Evolutionary conservation across 2,797 vertebrate species (phyloP).

Genomic region (Phrynocephalus forsythii): DNA sequence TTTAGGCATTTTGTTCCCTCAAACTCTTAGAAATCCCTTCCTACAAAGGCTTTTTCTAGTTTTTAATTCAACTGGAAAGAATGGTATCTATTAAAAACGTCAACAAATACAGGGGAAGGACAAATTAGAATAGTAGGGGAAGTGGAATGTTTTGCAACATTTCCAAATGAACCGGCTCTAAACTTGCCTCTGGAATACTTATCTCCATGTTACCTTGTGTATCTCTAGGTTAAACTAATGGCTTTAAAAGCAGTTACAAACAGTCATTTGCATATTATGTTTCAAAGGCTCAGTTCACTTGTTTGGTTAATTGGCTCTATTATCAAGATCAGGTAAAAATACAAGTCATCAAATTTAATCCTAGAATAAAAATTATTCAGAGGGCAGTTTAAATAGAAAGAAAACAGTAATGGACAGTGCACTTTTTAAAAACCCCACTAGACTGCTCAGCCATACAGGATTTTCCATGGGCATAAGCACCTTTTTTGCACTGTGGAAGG

Average conservation of each 20-base stretch:
- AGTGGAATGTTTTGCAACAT: constrained; percentile 58
- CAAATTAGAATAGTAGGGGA: constrained; percentile 60
- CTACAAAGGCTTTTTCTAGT: constrained; percentile 51
- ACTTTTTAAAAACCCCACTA: too few species aligned
- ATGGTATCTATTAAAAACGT: constrained; percentile 60
- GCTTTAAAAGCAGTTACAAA: not conserved
- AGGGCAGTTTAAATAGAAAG: not conserved
- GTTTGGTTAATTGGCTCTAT: not conserved
- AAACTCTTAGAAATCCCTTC: constrained; percentile 57
- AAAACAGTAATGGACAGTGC: not conserved
- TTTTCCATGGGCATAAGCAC: not conserved
- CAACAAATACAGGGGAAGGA: constrained; percentile 52
- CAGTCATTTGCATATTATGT: not conserved
- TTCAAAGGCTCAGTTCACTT: constrained; percentile 15
- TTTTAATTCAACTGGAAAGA: constrained; percentile 65
- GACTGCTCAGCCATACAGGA: not conserved
- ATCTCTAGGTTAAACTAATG: constrained; percentile 19
- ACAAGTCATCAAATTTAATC: not conserved
- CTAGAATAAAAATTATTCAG: not conserved
- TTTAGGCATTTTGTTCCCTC: constrained; percentile 67
- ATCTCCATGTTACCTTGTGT: constrained; percentile 36
- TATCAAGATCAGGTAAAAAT: not conserved
- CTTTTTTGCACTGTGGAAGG: too few species aligned
- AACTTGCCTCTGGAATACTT: constrained; percentile 41
- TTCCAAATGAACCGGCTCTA: constrained; percentile 55